Evolutionary conservation across 2,888 invertebrate genomes (phyloP), one percentile per base, ranked within the genome.

Genomic region (Pocota personata): DNA sequence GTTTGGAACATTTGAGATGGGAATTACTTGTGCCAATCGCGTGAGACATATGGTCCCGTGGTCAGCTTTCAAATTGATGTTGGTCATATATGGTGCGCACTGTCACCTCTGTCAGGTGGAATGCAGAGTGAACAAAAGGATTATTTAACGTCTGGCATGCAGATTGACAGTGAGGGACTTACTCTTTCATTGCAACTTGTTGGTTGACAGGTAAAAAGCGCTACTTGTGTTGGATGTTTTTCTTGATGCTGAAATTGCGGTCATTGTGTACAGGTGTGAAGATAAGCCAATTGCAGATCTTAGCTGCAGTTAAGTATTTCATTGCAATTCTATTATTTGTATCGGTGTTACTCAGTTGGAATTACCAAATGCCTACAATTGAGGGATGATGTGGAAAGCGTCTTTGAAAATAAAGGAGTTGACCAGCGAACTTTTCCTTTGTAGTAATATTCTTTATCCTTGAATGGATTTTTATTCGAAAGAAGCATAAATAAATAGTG

Each of bases 11-110:
- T 3, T 37, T 64, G 57, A 32, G 35, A 16, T 60, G 48, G 58
- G 43, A 77, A 43, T 66, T 58, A 78, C 62, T 67, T 60, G 58
- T 82, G 82, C 55, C 76, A 75, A 52, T 27, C 62, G 10, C 24
- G 57, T 71, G 77, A 60, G 72, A 77, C 67, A 64, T 82, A 75
- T 82, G 72, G 72, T 73, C 79, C 50, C 30, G 62, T 64, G 57
- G 58, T 50, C 58, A 64, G 62, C 43, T 48, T 55, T 19, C 37
- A 10, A 32, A 3, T 12, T 40, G 30, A 46, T 32, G 21, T n/a
- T 27, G 35, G 27, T 48, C 66, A 32, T 79, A 66, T 72, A 64
- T 66, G 79, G 72, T 40, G 32, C n/a, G 30, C 7, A 14, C 16
- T 40, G 48, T 37, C 57, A 32, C 46, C 19, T 43, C 58, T 43